Percentiles rank a stretch among this genome's conserved stretches.
Conservation (phyloP, 2,113 vertebrate species). For the Prinia subflava region DNA sequence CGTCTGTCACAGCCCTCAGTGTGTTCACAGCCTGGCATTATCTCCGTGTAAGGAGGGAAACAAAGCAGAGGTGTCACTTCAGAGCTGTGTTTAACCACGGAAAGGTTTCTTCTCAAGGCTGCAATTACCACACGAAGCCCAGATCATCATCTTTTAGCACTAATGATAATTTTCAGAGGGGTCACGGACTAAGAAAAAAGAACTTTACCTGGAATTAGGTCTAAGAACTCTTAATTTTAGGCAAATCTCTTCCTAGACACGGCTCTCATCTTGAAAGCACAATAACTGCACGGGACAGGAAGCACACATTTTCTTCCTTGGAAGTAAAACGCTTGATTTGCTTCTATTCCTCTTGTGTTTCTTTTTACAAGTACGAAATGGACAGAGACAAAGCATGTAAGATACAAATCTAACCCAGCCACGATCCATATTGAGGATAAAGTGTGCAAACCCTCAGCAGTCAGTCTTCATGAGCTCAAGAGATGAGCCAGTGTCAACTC, state of each 20-base stretch:
- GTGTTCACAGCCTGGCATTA: background rate
- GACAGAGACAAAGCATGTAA: background rate
- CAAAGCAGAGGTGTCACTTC: background rate
- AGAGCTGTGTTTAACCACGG: background rate
- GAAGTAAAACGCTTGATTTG: background rate
- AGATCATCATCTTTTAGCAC: background rate
- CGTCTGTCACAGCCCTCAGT: background rate
- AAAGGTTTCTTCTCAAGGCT: background rate
- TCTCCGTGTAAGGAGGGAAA: background rate
- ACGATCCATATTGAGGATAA: background rate
- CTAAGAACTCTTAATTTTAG: background rate
- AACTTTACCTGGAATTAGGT: background rate
- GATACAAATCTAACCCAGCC: background rate
- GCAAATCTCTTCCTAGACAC: background rate
- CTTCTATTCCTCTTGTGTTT: background rate
- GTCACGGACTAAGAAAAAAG: background rate
- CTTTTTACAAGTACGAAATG: background rate
- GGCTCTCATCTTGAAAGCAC: background rate
- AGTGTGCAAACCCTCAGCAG: background rate
- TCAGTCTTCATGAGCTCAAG: background rate
- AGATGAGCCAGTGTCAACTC: constrained; percentile 7
- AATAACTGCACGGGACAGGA: background rate
- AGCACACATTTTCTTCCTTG: background rate
- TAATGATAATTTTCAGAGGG: background rate
- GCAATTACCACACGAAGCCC: background rate